phyloP scores from a whole-genome alignment of 2,113 vertebrate genomes.

The Atherinomorus stipes region DNA sequence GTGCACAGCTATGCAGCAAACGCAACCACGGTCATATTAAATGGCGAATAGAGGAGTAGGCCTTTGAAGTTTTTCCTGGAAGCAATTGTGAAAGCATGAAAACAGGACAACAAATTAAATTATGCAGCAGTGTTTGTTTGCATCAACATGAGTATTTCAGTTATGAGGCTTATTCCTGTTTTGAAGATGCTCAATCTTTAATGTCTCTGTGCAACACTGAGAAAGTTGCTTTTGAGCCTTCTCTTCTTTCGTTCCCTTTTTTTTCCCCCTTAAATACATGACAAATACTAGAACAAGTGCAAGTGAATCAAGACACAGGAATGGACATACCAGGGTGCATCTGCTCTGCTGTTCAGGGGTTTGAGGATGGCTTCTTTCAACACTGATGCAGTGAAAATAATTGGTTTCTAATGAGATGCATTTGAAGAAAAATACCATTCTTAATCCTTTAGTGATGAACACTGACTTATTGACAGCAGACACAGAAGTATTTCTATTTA shows the following conservation, averaged over 20 bases:
- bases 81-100: conserved; percentile 3
- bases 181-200: background rate
- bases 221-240: background rate
- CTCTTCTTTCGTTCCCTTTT: too few species aligned
- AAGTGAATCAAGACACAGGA: background rate
- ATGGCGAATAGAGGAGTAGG: background rate
- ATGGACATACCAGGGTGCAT: background rate
- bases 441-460: too few species aligned
- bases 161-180: background rate
- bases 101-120: conserved; percentile 3
- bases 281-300: background rate
- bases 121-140: background rate
- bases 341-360: background rate
- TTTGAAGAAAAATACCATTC: too few species aligned
- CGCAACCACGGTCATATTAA: background rate
- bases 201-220: background rate
- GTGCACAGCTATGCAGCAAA: conserved; percentile 8
- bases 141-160: background rate
- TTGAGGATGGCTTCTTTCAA: too few species aligned
- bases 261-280: background rate
- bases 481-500: background rate
- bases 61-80: conserved; percentile 25
- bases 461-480: background rate
- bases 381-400: too few species aligned
- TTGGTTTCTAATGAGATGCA: too few species aligned